Evolutionary conservation across 2,888 invertebrate species (phyloP).

Genomic region (Epinotia ramella): DNA sequence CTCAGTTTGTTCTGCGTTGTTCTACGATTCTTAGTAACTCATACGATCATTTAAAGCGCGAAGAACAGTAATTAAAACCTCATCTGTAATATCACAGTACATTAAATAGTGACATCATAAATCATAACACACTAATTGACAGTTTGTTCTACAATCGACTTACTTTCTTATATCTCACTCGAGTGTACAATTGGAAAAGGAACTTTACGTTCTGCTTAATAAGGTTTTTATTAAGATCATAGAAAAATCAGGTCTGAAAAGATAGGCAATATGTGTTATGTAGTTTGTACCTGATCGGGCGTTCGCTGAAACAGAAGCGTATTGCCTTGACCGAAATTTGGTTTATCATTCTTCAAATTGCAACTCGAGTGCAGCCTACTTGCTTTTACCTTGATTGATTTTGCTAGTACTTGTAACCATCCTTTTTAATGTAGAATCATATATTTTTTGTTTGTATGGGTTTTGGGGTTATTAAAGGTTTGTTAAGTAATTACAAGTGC

Average conservation of each 20-base stretch:
- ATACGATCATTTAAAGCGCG: neutral
- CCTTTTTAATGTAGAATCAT: no score
- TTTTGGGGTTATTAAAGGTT: no score
- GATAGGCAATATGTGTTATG: slow-evolving; percentile 14
- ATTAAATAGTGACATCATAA: slow-evolving; percentile 34
- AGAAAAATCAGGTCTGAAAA: slow-evolving; percentile 1
- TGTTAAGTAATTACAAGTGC: no score
- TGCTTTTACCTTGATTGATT: slow-evolving; percentile 5
- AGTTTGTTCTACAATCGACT: slow-evolving; percentile 16
- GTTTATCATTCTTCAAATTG: slow-evolving; percentile 39
- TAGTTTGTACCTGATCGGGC: slow-evolving; percentile 28
- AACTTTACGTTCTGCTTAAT: neutral
- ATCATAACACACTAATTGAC: slow-evolving; percentile 27
- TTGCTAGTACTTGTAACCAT: neutral
- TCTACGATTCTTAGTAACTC: neutral
- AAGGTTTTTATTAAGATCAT: slow-evolving; percentile 2
- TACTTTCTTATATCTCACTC: neutral
- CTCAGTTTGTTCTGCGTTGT: no score
- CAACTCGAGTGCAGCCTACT: neutral
- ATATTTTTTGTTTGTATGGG: no score
- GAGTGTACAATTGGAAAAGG: neutral
- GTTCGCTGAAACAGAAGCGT: slow-evolving; percentile 14
- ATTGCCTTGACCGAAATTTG: slow-evolving; percentile 35
- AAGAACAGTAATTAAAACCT: slow-evolving; percentile 35
- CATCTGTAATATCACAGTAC: slow-evolving; percentile 22